These are phyloP conservation scores for Coremacera marginata DNA, from an alignment of 2,888 invertebrate genomes.

Conservation along the genomic window DNA sequence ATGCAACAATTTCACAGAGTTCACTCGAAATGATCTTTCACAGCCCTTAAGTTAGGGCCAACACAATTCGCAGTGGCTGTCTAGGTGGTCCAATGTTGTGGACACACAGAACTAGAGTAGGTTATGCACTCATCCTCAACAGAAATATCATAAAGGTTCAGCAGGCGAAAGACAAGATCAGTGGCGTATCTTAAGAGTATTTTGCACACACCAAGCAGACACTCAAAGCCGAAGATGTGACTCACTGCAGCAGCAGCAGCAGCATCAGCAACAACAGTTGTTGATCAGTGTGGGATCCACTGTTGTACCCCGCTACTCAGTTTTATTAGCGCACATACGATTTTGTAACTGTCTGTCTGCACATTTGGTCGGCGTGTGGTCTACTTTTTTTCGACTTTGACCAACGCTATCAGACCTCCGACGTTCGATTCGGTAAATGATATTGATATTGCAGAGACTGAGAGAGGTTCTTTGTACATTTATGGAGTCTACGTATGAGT, in stretches of 20 bases:
- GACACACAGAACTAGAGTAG: neutral
- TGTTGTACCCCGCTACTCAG: neutral
- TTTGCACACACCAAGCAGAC: neutral
- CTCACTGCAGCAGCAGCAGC: conserved; percentile 20
- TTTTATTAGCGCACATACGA: neutral
- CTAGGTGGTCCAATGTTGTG: conserved; percentile 43
- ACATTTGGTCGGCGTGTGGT: conserved; percentile 52
- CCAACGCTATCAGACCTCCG: conserved; percentile 31
- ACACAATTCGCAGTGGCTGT: neutral
- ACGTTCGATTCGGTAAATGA: conserved; percentile 25
- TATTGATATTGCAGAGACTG: conserved; percentile 37
- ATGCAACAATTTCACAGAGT: conserved; percentile 39
- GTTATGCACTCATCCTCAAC: neutral
- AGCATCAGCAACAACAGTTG: conserved; percentile 33
- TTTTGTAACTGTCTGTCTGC: neutral
- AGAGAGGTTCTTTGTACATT: conserved; percentile 39
- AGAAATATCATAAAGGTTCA: neutral
- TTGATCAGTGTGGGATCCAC: conserved; percentile 33
- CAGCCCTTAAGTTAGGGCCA: conserved; percentile 49
- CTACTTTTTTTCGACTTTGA: conserved; percentile 38
- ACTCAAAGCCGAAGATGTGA: conserved; percentile 10
- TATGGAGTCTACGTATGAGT: neutral
- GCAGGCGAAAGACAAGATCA: conserved; percentile 1
- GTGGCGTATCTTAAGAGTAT: neutral
- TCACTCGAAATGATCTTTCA: conserved; percentile 48